These are phyloP conservation scores for Acleris holmiana DNA, from an alignment of 2,888 invertebrate genomes.

Conservation along the genomic window DNA sequence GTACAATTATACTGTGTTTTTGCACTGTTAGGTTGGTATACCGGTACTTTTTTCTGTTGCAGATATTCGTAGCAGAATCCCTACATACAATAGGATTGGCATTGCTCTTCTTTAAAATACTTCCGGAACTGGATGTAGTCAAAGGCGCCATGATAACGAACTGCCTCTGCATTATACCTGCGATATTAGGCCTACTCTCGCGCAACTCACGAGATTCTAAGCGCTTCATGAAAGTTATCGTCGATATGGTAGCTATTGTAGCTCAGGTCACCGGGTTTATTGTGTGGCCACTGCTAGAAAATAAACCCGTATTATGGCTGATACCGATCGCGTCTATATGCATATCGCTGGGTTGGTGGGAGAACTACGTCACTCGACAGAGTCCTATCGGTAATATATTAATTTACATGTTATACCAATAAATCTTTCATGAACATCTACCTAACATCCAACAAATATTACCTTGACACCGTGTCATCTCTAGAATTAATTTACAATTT, in stretches of 20 bases:
- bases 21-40: too few relatives aligned
- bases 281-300: constrained; percentile 94
- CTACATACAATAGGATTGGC: constrained; percentile 94
- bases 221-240: constrained; percentile 89
- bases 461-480: too few relatives aligned
- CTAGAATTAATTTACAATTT: too few relatives aligned
- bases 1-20: not conserved
- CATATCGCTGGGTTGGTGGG: constrained; percentile 98
- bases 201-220: constrained; percentile 92
- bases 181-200: constrained; percentile 89
- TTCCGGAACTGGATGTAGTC: constrained; percentile 96
- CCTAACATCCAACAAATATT: too few relatives aligned
- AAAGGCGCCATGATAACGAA: constrained; percentile 98
- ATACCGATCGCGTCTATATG: constrained; percentile 93
- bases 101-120: constrained; percentile 92
- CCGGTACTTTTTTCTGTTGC: constrained; percentile 42
- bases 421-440: not conserved
- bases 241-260: constrained; percentile 93
- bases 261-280: constrained; percentile 96
- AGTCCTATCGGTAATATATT: constrained; percentile 89
- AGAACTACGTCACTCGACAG: constrained; percentile 95
- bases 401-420: not conserved
- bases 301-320: constrained; percentile 90
- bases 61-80: constrained; percentile 93
- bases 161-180: constrained; percentile 96